Conservation (phyloP, 1,140 invertebrate genomes). For the Doryteuthis pealeii region DNA sequence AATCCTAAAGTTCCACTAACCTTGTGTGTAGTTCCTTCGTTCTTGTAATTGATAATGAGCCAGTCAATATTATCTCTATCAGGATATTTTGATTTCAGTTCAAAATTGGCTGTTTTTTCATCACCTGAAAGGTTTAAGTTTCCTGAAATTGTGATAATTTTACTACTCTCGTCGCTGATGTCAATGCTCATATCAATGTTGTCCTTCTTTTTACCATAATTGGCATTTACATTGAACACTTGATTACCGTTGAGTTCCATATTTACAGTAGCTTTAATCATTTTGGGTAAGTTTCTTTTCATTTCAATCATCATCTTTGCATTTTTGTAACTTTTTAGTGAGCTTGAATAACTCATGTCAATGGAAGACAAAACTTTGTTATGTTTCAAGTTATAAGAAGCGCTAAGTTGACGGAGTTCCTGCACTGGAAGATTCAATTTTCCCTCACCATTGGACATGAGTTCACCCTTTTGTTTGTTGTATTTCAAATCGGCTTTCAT, state of each 20-base stretch:
- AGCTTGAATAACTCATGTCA: background rate
- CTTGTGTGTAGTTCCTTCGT: background rate
- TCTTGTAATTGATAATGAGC: background rate
- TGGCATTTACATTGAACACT: background rate
- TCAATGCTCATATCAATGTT: background rate
- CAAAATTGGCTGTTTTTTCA: background rate
- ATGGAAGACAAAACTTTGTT: background rate
- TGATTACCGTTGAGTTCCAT: background rate
- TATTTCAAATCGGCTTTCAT: background rate
- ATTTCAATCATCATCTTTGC: background rate
- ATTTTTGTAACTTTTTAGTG: background rate
- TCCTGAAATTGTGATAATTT: background rate
- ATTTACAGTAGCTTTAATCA: background rate
- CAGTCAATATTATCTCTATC: background rate
- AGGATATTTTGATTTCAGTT: background rate
- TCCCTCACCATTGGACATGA: background rate
- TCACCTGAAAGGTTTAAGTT: background rate
- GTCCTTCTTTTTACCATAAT: background rate
- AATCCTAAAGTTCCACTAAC: background rate
- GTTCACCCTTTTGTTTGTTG: background rate
- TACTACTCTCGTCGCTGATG: background rate
- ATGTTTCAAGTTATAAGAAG: background rate
- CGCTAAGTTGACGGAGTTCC: background rate
- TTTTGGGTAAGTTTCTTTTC: background rate
- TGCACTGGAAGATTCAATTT: background rate